A percentile compares a stretch with the other conserved stretches of the same genome.
These are phyloP conservation scores for Dynastes maya DNA, from an alignment of 2,888 invertebrate genomes.

Conservation along the genomic window DNA sequence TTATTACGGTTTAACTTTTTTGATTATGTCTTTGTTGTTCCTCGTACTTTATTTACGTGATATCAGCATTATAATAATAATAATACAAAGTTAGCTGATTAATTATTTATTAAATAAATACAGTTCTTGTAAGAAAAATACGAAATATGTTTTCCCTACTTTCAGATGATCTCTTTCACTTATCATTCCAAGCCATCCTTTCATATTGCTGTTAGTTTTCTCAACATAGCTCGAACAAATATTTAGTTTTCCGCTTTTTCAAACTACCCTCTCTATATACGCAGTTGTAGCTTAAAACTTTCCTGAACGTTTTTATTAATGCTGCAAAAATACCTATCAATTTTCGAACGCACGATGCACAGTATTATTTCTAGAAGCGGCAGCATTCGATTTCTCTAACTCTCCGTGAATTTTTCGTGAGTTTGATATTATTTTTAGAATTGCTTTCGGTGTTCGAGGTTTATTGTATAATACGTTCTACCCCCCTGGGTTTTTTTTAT, in stretches of 20 bases:
- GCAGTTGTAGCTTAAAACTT: constrained; percentile 3
- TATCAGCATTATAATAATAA: no score
- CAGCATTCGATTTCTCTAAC: constrained; percentile 17
- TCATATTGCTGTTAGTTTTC: constrained; percentile 38
- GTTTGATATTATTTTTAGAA: no score
- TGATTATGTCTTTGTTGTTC: no score
- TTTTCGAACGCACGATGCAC: constrained; percentile 42
- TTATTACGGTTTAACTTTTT: no score
- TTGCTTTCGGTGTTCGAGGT: no score
- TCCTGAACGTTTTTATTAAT: constrained; percentile 35
- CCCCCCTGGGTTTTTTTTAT: no score
- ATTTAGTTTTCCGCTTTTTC: constrained; percentile 43
- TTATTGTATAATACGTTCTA: no score
- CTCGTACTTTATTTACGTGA: no score
- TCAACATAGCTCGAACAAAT: constrained; percentile 38
- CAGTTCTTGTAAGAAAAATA: background rate
- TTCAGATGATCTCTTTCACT: background rate
- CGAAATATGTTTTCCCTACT: background rate
- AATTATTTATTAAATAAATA: no score
- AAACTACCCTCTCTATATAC: background rate
- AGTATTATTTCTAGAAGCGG: constrained; percentile 32
- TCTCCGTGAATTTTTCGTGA: background rate
- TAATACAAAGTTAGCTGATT: no score
- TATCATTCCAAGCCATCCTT: constrained; percentile 5
- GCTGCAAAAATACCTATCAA: constrained; percentile 47